These are phyloP conservation scores for Blennius ocellaris DNA, from an alignment of 2,113 vertebrate species.

Conservation along the genomic window DNA sequence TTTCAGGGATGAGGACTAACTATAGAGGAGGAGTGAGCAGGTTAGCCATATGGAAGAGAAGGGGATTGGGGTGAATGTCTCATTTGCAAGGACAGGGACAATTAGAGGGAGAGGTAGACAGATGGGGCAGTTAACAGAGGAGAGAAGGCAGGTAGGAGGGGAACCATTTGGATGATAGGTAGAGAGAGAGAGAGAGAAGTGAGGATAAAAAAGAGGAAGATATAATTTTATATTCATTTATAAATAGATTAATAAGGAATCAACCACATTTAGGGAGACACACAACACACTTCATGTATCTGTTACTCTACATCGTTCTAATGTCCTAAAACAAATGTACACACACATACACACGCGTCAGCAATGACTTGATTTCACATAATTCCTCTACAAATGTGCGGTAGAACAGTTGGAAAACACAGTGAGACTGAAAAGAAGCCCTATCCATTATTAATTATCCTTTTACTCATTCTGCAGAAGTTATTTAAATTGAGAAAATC, in stretches of 20 bases:
- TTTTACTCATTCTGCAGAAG: conserved; percentile 22
- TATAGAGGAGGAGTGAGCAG: conserved; percentile 32
- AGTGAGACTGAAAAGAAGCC: background rate
- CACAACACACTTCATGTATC: background rate
- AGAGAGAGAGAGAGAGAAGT: conserved; percentile 10
- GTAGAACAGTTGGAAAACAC: background rate
- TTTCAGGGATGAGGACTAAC: conserved; percentile 13
- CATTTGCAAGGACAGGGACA: conserved; percentile 67
- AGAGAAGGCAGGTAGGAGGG: conserved; percentile 32
- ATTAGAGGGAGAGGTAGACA: conserved; percentile 61
- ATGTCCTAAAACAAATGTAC: background rate
- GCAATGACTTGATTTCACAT: background rate
- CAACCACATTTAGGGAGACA: conserved; percentile 1
- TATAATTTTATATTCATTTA: conserved; percentile 26
- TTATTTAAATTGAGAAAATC: conserved; percentile 52
- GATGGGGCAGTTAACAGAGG: conserved; percentile 65
- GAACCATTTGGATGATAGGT: conserved; percentile 52
- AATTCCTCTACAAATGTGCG: background rate
- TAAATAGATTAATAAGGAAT: conserved; percentile 8
- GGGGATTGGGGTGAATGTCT: conserved; percentile 60
- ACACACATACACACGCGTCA: background rate
- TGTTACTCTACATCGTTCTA: background rate
- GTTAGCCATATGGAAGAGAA: conserved; percentile 61
- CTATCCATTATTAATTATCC: conserved; percentile 54
- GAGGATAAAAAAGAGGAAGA: conserved; percentile 33